Percentiles rank a stretch among this genome's conserved stretches.
Conservation (phyloP, 2,797 vertebrate species). For the Spea hammondii region DNA sequence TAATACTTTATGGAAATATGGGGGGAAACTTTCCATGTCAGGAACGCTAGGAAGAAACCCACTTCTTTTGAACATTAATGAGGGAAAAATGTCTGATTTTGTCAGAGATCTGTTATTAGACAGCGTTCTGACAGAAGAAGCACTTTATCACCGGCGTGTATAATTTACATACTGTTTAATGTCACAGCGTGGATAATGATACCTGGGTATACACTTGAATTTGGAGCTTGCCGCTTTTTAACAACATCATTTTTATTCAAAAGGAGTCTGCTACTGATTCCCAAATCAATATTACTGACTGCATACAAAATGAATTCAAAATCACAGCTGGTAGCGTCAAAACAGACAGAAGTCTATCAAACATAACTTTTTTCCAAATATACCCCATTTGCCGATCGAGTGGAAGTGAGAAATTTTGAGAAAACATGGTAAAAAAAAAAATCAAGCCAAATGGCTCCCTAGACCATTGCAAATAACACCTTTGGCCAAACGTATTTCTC, state of each 20-base stretch:
- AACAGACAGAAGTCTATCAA: too few relatives aligned
- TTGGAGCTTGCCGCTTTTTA: neutral
- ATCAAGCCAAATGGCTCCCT: too few relatives aligned
- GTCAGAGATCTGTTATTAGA: conserved; percentile 19
- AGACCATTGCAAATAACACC: too few relatives aligned
- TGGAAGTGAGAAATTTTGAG: too few relatives aligned
- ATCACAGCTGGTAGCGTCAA: too few relatives aligned
- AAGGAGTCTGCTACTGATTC: neutral
- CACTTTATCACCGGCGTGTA: neutral
- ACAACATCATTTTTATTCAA: neutral
- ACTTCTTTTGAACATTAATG: conserved; percentile 5
- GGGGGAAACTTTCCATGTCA: conserved; percentile 35
- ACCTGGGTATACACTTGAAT: neutral
- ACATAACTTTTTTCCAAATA: too few relatives aligned
- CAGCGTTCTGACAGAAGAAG: neutral
- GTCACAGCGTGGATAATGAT: conserved; percentile 3
- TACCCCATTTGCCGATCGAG: too few relatives aligned
- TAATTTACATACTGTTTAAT: conserved; percentile 7
- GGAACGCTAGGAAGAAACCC: conserved; percentile 22
- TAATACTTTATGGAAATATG: conserved; percentile 21
- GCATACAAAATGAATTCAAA: neutral
- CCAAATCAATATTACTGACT: neutral
- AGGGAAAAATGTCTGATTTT: conserved; percentile 14
- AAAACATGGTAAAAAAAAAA: too few relatives aligned
- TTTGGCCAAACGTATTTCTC: too few relatives aligned